Evolutionary conservation across 1,140 invertebrate species (phyloP).

Genomic region (Microplitis mediator): DNA sequence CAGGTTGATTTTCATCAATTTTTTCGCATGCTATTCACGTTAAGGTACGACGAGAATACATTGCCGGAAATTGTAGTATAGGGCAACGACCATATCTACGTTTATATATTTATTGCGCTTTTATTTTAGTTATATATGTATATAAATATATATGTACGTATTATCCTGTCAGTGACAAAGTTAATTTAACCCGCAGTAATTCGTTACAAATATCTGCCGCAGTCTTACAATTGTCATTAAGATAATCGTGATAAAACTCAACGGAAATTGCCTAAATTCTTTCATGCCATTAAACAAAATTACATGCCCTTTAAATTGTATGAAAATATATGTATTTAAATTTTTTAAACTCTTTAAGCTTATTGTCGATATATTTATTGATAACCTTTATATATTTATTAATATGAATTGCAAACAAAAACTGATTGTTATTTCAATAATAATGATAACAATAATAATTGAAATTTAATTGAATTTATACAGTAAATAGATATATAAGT

Average conservation of each 20-base stretch:
- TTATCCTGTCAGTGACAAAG: neutral
- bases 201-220: slow-evolving; percentile 1
- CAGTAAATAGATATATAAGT: too few species aligned
- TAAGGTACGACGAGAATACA: neutral
- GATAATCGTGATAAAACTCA: neutral
- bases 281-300: neutral
- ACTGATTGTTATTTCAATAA: too few species aligned
- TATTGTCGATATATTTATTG: too few species aligned
- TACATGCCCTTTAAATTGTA: too few species aligned
- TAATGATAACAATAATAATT: too few species aligned
- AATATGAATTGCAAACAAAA: too few species aligned
- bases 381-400: too few species aligned
- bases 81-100: slow-evolving; percentile 18
- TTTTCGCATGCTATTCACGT: slow-evolving; percentile 19
- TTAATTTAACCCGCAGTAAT: slow-evolving; percentile 1
- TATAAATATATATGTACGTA: neutral
- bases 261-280: too few species aligned
- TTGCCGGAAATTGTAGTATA: slow-evolving; percentile 11
- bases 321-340: too few species aligned
- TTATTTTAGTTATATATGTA: neutral
- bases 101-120: neutral
- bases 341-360: too few species aligned
- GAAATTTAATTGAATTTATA: too few species aligned
- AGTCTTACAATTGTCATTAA: neutral
- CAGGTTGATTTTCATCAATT: slow-evolving; percentile 14